Evolutionary conservation across 2,888 invertebrate genomes (phyloP), one percentile per base, ranked within the genome.

Genomic region (Itoplectis maculator): DNA sequence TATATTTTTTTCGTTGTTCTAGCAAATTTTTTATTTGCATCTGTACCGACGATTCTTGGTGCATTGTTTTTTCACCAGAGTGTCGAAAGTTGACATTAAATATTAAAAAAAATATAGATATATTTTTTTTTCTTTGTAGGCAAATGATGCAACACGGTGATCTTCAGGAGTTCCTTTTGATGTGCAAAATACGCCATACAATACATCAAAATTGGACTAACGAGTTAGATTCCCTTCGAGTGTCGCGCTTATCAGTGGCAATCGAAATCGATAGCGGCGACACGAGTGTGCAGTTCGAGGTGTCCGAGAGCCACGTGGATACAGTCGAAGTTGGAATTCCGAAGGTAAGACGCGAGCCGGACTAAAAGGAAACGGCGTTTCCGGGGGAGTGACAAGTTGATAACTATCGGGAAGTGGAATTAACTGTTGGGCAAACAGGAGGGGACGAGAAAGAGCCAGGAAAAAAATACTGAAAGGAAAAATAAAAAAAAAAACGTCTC

Each of bases 321-420:
- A 20, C 45, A 11, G 37, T 9, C 13, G 18, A 35, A 59, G 56
- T 45, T 59, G 40, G 35, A 29, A n/a, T 56, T 42, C n/a, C n/a
- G n/a, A n/a, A n/a, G n/a, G 20, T 54, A 9, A 54, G 7, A 54
- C 13, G 23, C 29, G 1, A 42, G 29, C 11, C 51, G n/a, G 4
- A 54, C 9, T 15, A n/a, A 59, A 0, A 11, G 42, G 54, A 51
- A 23, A 29, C 47, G 65, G 51, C 59, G 2, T 82, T 63, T 66
- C 75, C 59, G 45, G 61, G 47, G 45, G 61, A 42, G 69, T 79
- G 68, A 76, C 68, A 76, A 73, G 40, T 69, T 76, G 35, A 65
- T 65, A 76, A 79, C 42, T 68, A 56, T 15, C 54, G 35, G 54
- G 63, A 63, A 72, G 66, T 73, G 59, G 40, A 73, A 77, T 76